These are phyloP conservation scores for Camponotus fellah DNA, from an alignment of 2,888 invertebrate species.

Conservation along the genomic window DNA sequence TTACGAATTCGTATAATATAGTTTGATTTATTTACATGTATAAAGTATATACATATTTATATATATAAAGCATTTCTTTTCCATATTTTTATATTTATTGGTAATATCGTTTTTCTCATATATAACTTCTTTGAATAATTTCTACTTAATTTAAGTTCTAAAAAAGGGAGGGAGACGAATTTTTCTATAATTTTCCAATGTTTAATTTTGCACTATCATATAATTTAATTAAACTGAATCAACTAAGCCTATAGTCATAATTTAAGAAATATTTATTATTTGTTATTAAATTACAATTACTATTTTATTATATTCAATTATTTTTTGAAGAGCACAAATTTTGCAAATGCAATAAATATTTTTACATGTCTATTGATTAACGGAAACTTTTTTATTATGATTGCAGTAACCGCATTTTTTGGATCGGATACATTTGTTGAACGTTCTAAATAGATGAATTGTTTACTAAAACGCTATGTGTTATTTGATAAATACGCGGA, in stretches of 20 bases:
- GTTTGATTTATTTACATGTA: not conserved
- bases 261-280: not conserved
- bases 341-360: not conserved
- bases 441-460: not conserved
- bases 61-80: not conserved
- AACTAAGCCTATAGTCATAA: not conserved
- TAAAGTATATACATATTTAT: not conserved
- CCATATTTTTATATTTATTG: not conserved
- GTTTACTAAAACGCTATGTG: not conserved
- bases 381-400: not conserved
- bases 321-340: not conserved
- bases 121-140: not conserved
- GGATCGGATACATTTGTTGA: not conserved
- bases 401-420: not conserved
- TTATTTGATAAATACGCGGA: not conserved
- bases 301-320: not conserved
- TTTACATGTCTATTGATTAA: not conserved
- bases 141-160: constrained; percentile 13
- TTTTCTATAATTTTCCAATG: not conserved
- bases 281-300: not conserved
- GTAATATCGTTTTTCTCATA: constrained; percentile 12
- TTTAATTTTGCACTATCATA: not conserved
- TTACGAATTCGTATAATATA: constrained; percentile 18
- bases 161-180: not conserved
- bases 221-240: not conserved